Base-by-base conservation (phyloP, 2,888 invertebrate genomes). In the Eulithis prunata region DNA sequence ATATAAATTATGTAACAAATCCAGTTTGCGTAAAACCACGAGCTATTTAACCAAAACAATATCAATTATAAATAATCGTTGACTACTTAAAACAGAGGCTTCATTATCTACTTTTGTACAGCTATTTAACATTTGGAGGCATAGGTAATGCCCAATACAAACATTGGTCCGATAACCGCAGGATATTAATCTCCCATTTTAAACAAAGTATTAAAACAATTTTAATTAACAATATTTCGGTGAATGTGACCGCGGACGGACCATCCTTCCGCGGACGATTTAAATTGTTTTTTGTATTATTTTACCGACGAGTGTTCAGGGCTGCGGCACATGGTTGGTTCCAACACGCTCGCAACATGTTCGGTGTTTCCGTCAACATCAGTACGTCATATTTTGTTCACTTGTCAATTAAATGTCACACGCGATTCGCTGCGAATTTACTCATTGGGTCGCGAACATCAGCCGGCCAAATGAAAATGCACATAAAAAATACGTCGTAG, bases 361-460 rank as follows among this genome's bases (percentile, higher is more conserved):
- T 79, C 77, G 77, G 78, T 81, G 80, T 81, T 83, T 82, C 81
- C 83, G 81, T 78, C 80, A 83, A 84, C 83, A 82, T 80, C 77
- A 77, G 79, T 79, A 81, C 82, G 84, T 87, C 85, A 85, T 85
- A 86, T 89, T 90, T 86, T 87, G 87, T 86, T 86, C 89, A 85
- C 88, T 88, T 90, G 89, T 90, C 91, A 88, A 90, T 89, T 90
- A 87, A 87, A 88, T 87, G 86, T 90, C 89, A 87, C 87, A 81
- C 80, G 80, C 89, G 85, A 89, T 88, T 85, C 89, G 84, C 76
- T 83, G 84, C 80, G 82, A 91, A 90, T 91, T 87, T 85, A 87
- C 86, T 79, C 90, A 87, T 83, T 85, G 84, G 81, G 76, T 84
- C 78, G 88, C 78, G 83, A 87, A 88, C 82, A 89, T 90, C 85